A percentile compares a stretch with the other conserved stretches of the same genome.
phyloP scores from a whole-genome alignment of 2,888 invertebrate genomes.

The Hirudinaria manillensis region DNA sequence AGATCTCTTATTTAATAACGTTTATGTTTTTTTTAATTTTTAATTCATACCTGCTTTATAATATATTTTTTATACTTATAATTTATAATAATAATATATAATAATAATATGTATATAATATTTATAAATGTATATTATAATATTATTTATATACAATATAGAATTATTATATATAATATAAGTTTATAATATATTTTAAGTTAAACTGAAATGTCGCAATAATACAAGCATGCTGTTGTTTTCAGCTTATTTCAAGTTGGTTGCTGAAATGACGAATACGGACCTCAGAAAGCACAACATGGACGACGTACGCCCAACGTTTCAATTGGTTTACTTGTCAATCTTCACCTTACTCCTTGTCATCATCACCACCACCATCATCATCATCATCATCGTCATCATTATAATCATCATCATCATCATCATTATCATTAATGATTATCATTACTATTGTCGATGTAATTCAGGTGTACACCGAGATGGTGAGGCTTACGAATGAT shows the following conservation, averaged over 20 bases:
- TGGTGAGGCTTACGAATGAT: conserved; percentile 49
- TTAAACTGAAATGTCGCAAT: background rate
- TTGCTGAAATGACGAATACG: conserved; percentile 46
- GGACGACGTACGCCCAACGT: conserved; percentile 42
- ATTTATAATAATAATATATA: background rate
- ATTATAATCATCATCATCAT: background rate
- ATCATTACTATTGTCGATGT: background rate
- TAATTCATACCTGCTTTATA: background rate
- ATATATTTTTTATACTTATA: background rate
- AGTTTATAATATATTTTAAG: background rate
- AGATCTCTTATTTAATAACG: no score
- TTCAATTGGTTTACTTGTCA: background rate
- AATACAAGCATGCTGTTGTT: background rate
- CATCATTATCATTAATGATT: background rate
- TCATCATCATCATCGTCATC: background rate
- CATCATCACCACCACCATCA: conserved; percentile 19
- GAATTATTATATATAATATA: background rate
- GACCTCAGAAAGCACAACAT: conserved; percentile 45
- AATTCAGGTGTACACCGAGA: conserved; percentile 47
- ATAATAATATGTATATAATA: background rate
- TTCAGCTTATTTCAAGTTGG: conserved; percentile 48
- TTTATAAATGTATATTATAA: no score
- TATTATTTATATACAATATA: no score
- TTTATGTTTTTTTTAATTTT: background rate
- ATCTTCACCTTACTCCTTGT: background rate